Evolutionary conservation across 2,888 invertebrate genomes (phyloP), one percentile per base, ranked within the genome.

Genomic region (Clunio marinus): DNA sequence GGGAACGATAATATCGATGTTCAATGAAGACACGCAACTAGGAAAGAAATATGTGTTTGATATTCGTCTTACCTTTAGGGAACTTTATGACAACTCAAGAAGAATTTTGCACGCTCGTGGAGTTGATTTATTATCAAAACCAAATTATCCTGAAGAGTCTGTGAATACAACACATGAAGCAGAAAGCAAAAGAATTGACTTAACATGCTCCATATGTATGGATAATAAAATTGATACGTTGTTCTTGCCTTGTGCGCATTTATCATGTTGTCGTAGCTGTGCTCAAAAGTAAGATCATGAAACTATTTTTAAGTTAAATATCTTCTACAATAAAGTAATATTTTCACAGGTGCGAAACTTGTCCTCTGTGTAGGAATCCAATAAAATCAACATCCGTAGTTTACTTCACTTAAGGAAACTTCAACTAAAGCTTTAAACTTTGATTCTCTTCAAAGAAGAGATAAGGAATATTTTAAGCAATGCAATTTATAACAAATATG

Each of bases 1-100:
- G 83, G 93, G 93, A 69, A 93, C 92, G 51, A 89, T 94, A 74
- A 91, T 90, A 69, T 93, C 93, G 3, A 88, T 94, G 77, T 93
- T 94, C 82, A 92, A 92, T 80, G 93, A 93, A 79, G 88, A 90
- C 74, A 89, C 91, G 55, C 88, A 89, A 7, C 79, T 91, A 62
- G 93, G 93, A 7, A 91, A 92, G 72, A 91, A 92, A 71, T 94
- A 93, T 80, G 91, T 93, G 72, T 94, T 94, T 79, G 93, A 94
- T 80, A 93, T 94, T 73, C 84, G 89, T 67, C 85, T 91, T 73
- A 94, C 94, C 45, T 91, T 91, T 73, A 85, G 92, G 72, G 93
- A 94, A 80, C 92, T 93, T 65, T 91, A 93, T 78, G 94, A 94
- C 81, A 88, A 91, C 75, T 92, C 92, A 1, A 81, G 92, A 1